Evolutionary conservation across 2,113 vertebrate species (phyloP).

Genomic region (Prochilodus magdalenae): DNA sequence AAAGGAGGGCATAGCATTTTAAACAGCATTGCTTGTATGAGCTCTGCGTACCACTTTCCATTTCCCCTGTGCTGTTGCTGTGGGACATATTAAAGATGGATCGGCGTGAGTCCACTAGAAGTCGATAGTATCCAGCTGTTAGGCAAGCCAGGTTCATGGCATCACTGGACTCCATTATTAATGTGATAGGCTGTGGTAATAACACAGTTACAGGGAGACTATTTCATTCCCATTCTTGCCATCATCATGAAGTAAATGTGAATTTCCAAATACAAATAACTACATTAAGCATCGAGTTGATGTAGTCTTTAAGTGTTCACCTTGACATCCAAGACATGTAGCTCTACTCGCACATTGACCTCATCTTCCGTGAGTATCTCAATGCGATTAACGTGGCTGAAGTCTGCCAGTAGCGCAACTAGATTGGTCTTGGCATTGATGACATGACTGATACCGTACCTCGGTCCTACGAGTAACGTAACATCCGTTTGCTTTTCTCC

Average conservation of each 20-base stretch:
- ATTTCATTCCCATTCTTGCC: too few species aligned
- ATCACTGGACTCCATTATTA: conserved; percentile 96
- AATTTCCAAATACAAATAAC: background rate
- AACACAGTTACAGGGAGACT: background rate
- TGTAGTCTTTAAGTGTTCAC: conserved; percentile 63
- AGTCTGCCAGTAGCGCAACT: conserved; percentile 94
- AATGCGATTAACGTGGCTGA: conserved; percentile 96
- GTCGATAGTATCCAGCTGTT: conserved; percentile 94
- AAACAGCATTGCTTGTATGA: background rate
- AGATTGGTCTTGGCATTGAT: conserved; percentile 96
- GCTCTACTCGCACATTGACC: conserved; percentile 88
- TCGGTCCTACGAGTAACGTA: conserved; percentile 89
- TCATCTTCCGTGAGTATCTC: conserved; percentile 97
- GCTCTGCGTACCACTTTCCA: conserved; percentile 77
- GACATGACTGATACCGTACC: conserved; percentile 95
- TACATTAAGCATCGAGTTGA: background rate
- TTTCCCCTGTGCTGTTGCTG: conserved; percentile 82
- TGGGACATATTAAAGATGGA: conserved; percentile 96
- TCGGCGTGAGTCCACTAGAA: conserved; percentile 93
- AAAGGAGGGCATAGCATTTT: background rate
- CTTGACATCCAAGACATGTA: conserved; percentile 95
- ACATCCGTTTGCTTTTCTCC: conserved; percentile 94
- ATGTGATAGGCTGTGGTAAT: conserved; percentile 86
- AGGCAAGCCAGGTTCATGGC: conserved; percentile 98
- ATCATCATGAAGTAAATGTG: too few species aligned